Evolutionary conservation across 2,113 vertebrate species (phyloP).

Genomic region (Chrysemys picta): DNA sequence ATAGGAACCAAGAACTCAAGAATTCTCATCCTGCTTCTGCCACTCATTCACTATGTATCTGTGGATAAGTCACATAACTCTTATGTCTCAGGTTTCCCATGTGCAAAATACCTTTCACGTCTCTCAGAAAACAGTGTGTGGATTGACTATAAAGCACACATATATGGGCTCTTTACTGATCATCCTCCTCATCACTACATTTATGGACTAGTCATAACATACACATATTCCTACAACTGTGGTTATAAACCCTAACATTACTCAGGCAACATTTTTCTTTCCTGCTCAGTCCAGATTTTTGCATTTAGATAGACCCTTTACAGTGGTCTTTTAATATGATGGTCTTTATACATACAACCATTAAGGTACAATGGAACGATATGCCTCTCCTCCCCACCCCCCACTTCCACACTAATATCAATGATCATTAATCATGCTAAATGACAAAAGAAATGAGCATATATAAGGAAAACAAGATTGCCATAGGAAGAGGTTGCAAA

Average conservation of each 20-base stretch:
- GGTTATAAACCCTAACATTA: not conserved
- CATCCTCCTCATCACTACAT: not conserved
- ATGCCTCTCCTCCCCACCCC: not conserved
- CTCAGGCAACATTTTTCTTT: not conserved
- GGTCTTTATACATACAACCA: not conserved
- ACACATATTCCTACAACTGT: not conserved
- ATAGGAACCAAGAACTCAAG: slow-evolving; percentile 13
- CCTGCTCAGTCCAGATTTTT: not conserved
- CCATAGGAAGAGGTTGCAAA: not conserved
- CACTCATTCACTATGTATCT: slow-evolving; percentile 21
- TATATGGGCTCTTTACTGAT: not conserved
- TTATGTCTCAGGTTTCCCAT: not conserved
- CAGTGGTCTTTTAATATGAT: not conserved
- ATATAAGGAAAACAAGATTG: not conserved
- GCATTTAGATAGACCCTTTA: not conserved
- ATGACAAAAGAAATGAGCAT: not conserved
- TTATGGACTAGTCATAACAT: not conserved
- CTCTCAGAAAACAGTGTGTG: not conserved
- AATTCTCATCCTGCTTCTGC: not conserved
- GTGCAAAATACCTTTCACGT: not conserved
- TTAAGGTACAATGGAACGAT: no score
- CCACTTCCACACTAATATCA: rapidly evolving
- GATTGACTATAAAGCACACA: not conserved
- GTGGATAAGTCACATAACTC: not conserved
- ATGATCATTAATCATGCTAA: rapidly evolving